Base-by-base conservation (phyloP, 2,113 vertebrate genomes). In the Choloepus hoffmanni region DNA sequence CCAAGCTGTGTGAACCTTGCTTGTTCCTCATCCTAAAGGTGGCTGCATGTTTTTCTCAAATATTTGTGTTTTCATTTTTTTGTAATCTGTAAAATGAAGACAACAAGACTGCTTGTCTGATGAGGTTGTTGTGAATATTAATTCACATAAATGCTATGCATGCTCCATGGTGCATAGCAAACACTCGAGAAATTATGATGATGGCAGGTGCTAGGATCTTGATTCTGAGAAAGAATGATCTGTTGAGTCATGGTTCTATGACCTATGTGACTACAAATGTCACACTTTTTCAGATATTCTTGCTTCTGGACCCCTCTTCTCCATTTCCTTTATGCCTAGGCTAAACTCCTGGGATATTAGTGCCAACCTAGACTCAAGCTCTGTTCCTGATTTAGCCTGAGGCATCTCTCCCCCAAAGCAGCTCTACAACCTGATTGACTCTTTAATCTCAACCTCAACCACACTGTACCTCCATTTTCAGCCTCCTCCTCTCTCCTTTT, bases 371-470 rank as follows among this genome's bases (percentile, higher is more conserved):
- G 30, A 33, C 5, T 68, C 19, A 82, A n/a, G 62, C 3, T 36
- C 65, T 5, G 11, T 23, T 50, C 19, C n/a, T 40, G 23, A 43
- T 5, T 83, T 40, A 62, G 77, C 12, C 15, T 30, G 67, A 65
- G 24, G 24, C 40, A n/a, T 26, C 26, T 48, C 14, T 36, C 24
- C 10, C 9, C 55, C 3, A 16, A 10, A 33, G 3, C 36, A 84
- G 9, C 40, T 30, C 3, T 3, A 55, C 21, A 63, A 12, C 40
- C 11, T 45, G 33, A 2, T 2, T 33, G 58, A n/a, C 28, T 4
- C 33, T 36, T 48, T 7, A n/a, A n/a, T 2, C 5, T 15, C 9
- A 3, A 26, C 13, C 1, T 26, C 11, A 43, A 2, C 5, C 36
- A 0, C 8, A 40, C 12, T 7, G 9, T 30, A 33, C 2, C 28